Evolutionary conservation across 1,140 invertebrate genomes (phyloP).

Genomic region (Solenopsis invicta): DNA sequence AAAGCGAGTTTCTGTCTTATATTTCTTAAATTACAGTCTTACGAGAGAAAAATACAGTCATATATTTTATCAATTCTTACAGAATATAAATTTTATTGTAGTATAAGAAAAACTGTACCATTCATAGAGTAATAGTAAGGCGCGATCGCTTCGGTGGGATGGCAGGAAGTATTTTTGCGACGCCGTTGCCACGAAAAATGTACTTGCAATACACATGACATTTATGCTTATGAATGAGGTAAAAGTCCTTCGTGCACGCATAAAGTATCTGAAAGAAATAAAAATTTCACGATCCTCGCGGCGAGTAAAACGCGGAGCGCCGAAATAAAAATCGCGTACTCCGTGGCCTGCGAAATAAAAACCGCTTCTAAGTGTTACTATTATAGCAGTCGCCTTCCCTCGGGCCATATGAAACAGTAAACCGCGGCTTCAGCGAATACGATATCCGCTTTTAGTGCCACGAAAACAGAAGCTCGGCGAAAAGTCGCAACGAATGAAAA

Average conservation of each 20-base stretch:
- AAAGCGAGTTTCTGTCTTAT: background rate
- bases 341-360: constrained; percentile 42
- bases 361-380: constrained; percentile 46
- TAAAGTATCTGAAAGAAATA: constrained; percentile 40
- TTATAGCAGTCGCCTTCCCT: constrained; percentile 34
- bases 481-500: constrained; percentile 47
- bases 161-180: constrained; percentile 3
- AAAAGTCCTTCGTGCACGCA: background rate
- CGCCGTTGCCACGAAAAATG: constrained; percentile 1
- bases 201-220: constrained; percentile 24
- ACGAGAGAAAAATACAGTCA: background rate
- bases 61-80: constrained; percentile 8
- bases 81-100: constrained; percentile 29
- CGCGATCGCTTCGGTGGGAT: background rate
- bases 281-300: constrained; percentile 46
- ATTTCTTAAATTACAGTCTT: background rate
- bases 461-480: constrained; percentile 32
- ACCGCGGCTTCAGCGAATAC: constrained; percentile 44
- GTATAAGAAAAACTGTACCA: background rate
- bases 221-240: constrained; percentile 27
- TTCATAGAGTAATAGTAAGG: constrained; percentile 5
- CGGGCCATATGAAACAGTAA: constrained; percentile 50
- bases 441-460: constrained; percentile 51
- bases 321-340: constrained; percentile 59
- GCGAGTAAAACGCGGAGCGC: constrained; percentile 24